Base-by-base conservation (phyloP, 2,888 invertebrate species). In the Hirtodrosophila duncani region DNA sequence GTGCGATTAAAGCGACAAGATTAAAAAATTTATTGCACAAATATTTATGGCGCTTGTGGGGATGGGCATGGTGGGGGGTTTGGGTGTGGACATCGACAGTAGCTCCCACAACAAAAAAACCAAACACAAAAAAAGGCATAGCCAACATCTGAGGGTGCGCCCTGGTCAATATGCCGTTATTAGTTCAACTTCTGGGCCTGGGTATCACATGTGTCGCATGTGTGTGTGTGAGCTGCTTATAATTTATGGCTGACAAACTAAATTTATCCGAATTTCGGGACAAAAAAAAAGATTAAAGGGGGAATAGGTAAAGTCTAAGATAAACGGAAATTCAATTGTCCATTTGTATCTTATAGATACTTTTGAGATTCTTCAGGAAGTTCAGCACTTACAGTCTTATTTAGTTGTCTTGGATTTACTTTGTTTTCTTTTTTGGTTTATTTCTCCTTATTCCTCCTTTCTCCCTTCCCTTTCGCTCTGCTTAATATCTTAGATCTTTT, bases 21-120 rank as follows among this genome's bases (percentile, higher is more conserved):
- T 87, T 87, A 87, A 87, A 87, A 87, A 87, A 87, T 87, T 87
- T 86, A 87, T 87, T 85, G 84, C 86, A 70, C 82, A 86, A 86
- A 86, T 87, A 87, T 87, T 86, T 87, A 87, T 86, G 83, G 84
- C 81, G 44, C n/a, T n/a, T n/a, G n/a, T n/a, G n/a, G n/a, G n/a
- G n/a, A n/a, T n/a, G n/a, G n/a, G n/a, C n/a, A n/a, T n/a, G n/a
- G n/a, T n/a, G n/a, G n/a, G n/a, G n/a, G n/a, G n/a, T n/a, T n/a
- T n/a, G n/a, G n/a, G n/a, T n/a, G 24, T 33, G 58, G 61, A 60
- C 58, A 59, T 60, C 52, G 43, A 26, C 53, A 43, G 43, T 36
- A 52, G 33, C 52, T 26, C 52, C 20, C 49, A 18, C 9, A n/a
- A 63, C 24, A 55, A 53, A 36, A 48, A 31, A 48, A 45, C 30